phyloP scores from a whole-genome alignment of 2,797 vertebrate genomes.

The Hephaestus fuliginosus region DNA sequence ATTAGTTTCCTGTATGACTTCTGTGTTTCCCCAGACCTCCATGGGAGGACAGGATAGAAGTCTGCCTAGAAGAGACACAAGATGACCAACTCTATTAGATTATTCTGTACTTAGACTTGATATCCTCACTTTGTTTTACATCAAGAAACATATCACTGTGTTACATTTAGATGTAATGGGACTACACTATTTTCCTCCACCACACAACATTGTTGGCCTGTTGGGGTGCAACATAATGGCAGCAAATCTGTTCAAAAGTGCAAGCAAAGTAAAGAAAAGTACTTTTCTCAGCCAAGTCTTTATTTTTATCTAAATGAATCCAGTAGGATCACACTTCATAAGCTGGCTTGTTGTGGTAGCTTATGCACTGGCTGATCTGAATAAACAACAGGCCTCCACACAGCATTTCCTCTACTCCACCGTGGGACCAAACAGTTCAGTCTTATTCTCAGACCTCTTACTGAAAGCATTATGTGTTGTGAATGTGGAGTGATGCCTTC shows the following conservation, averaged over 20 bases:
- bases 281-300: neutral
- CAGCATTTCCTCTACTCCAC: neutral
- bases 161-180: neutral
- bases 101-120: neutral
- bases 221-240: neutral
- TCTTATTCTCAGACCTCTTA: constrained; percentile 7
- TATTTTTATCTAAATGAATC: neutral
- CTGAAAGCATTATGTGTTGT: constrained; percentile 28
- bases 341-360: neutral
- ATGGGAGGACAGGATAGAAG: neutral
- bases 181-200: neutral
- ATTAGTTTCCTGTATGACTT: neutral
- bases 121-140: neutral
- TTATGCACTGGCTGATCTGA: too few relatives aligned
- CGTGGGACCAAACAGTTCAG: neutral
- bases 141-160: neutral
- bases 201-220: too few relatives aligned
- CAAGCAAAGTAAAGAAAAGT: neutral
- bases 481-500: constrained; percentile 2
- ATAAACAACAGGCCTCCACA: neutral
- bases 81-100: neutral
- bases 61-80: neutral
- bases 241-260: neutral
- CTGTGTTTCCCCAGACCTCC: neutral
- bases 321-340: neutral